Conservation (phyloP, 2,888 invertebrate genomes). For the Mythimna pallens region DNA sequence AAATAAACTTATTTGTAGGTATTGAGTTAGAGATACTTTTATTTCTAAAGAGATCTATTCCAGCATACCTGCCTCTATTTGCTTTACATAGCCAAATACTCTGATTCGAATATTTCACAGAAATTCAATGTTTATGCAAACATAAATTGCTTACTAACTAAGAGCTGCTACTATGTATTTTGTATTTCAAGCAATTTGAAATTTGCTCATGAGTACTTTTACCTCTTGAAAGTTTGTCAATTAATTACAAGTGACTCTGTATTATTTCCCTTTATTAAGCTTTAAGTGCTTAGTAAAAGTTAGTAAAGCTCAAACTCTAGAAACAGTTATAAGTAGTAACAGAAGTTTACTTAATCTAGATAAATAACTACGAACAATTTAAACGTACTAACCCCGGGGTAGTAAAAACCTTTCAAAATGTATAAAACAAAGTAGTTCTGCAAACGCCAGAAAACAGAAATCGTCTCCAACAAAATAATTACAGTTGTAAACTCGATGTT, state of each 20-base stretch:
- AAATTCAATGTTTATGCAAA: background rate
- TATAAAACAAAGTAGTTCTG: constrained; percentile 2
- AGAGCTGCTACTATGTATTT: background rate
- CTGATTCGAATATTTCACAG: background rate
- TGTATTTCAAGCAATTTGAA: background rate
- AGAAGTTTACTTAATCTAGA: background rate
- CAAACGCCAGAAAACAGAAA: constrained; percentile 12
- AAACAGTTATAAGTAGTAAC: background rate
- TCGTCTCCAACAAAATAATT: constrained; percentile 37
- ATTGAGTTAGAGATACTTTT: too few relatives aligned
- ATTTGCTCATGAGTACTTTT: background rate
- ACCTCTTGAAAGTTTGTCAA: background rate
- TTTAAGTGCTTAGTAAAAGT: background rate
- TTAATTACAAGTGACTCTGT: background rate
- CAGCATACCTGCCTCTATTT: too few relatives aligned
- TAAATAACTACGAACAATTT: background rate
- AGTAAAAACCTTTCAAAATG: background rate
- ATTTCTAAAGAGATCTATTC: too few relatives aligned
- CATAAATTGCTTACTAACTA: background rate
- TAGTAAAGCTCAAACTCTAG: background rate
- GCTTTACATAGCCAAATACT: too few relatives aligned
- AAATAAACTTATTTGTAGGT: too few relatives aligned
- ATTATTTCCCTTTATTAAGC: background rate
- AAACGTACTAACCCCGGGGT: background rate
- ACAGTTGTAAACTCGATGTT: constrained; percentile 48